Percentiles rank a stretch among this genome's conserved stretches.
phyloP scores from a whole-genome alignment of 2,888 invertebrate genomes.

The Orthonychiurus folsomi region DNA sequence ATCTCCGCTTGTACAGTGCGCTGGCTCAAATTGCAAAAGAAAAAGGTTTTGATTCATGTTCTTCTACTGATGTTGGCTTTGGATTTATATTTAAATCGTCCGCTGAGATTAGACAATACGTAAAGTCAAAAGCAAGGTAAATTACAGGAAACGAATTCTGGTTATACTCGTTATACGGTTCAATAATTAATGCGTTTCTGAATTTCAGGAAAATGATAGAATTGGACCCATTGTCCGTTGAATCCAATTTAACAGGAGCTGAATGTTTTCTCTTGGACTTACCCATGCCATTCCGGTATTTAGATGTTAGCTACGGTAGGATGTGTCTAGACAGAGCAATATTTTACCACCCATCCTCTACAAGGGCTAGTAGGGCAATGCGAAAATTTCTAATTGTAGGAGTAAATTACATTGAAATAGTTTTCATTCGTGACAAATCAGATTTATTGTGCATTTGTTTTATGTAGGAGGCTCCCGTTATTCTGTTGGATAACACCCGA shows the following conservation, averaged over 20 bases:
- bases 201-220: conserved; percentile 1
- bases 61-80: neutral
- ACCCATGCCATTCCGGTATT: neutral
- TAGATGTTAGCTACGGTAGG: neutral
- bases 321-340: conserved; percentile 8
- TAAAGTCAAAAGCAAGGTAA: neutral
- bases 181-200: too few relatives aligned
- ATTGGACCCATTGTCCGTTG: conserved; percentile 5
- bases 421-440: too few relatives aligned
- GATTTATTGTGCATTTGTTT: too few relatives aligned
- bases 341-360: conserved; percentile 7
- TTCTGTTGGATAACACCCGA: too few relatives aligned
- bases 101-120: neutral
- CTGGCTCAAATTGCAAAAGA: neutral
- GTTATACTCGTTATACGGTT: too few relatives aligned
- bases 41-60: neutral
- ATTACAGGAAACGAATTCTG: too few relatives aligned
- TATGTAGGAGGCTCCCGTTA: too few relatives aligned
- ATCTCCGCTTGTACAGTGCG: neutral
- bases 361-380: conserved; percentile 2
- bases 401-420: too few relatives aligned
- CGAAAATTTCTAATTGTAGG: neutral
- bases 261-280: neutral
- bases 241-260: neutral
- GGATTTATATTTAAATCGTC: neutral